Conservation (phyloP, 2,888 invertebrate species). For the Selenia dentaria region DNA sequence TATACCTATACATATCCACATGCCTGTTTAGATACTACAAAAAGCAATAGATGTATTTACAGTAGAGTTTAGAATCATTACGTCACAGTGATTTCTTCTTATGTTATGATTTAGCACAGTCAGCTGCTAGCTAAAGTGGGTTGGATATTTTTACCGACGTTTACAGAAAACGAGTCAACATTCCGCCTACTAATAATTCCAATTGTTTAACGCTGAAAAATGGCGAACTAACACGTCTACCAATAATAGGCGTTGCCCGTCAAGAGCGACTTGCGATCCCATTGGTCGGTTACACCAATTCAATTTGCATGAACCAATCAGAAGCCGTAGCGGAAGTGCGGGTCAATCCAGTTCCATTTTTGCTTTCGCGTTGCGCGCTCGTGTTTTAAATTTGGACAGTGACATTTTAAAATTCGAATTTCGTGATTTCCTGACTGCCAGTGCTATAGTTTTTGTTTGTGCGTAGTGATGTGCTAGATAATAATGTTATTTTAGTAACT, state of each 20-base stretch:
- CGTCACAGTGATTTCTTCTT: constrained; percentile 36
- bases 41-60: no score
- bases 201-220: constrained; percentile 79
- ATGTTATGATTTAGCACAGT: constrained; percentile 58
- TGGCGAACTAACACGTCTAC: constrained; percentile 68
- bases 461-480: constrained; percentile 22
- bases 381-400: constrained; percentile 53
- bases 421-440: constrained; percentile 39
- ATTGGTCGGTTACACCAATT: constrained; percentile 61
- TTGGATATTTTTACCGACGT: constrained; percentile 55
- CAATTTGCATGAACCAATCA: constrained; percentile 63
- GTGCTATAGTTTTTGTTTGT: constrained; percentile 41
- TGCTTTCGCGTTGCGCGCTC: constrained; percentile 58
- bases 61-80: no score
- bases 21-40: no score
- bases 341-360: constrained; percentile 81
- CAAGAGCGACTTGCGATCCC: constrained; percentile 35
- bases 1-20: no score
- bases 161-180: constrained; percentile 57
- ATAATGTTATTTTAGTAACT: constrained; percentile 16
- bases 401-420: constrained; percentile 47
- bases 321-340: constrained; percentile 59
- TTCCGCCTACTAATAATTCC: constrained; percentile 73
- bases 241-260: constrained; percentile 76
- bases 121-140: constrained; percentile 62